Evolutionary conservation across 2,888 invertebrate species (phyloP), one percentile per base, ranked within the genome.

Genomic region (Ochropleura leucogaster): DNA sequence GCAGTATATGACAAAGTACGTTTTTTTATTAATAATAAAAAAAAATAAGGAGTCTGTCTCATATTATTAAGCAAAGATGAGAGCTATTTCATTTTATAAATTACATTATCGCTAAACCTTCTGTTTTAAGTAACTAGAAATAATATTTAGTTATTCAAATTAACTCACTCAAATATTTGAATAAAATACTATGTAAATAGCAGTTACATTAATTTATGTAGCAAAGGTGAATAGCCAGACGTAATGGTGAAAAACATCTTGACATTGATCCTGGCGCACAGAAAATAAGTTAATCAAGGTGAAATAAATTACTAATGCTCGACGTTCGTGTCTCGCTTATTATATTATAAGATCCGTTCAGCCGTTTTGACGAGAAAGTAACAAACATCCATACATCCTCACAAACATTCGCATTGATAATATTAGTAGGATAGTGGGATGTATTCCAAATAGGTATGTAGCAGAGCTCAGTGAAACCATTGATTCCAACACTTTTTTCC

Each of bases 241-340:
- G 9, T 46, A 44, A 51, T 44, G 14, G 40, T 40, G 49, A 63
- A 55, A 70, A 76, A 63, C 47, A 44, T 55, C 18, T 20, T 69
- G 3, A 51, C 63, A 65, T 65, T 73, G 59, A 10, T 14, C 18
- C 12, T 18, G 16, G 16, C 14, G 44, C n/a, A 51, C 14, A 42
- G 51, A 60, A 72, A 64, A 51, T 64, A 72, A 60, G 47, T 12
- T n/a, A 42, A 30, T 72, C 44, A 78, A 69, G 12, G 42, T 53
- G 59, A 72, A 72, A 20, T 44, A 49, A 6, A 51, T 49, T 71
- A 57, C 49, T 0, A 63, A 53, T 53, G 12, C 42, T 47, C n/a
- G 30, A 30, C 30, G 8, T 51, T 46, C 18, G 18, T 60, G 49
- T 18, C 18, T 46, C 18, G 53, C 46, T 40, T 53, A 46, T n/a